Conservation (phyloP, 2,797 vertebrate species). For the Sebastes minor region DNA sequence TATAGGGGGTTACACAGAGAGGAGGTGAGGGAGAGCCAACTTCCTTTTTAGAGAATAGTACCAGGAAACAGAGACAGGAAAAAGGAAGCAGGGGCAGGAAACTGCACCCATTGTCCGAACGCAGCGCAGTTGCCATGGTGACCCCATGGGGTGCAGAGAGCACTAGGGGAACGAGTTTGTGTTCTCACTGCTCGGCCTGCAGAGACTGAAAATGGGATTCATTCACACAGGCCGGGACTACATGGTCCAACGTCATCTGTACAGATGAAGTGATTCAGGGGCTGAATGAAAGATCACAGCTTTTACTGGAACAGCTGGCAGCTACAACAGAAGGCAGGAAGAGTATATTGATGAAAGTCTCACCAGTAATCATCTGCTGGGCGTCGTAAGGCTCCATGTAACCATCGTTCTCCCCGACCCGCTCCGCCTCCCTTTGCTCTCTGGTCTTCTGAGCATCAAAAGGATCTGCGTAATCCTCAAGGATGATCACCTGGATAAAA, state of each 20-base stretch:
- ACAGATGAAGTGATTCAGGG: neutral
- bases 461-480: slow-evolving; percentile 95
- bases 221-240: slow-evolving; percentile 11
- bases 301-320: neutral
- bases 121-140: slow-evolving; percentile 74
- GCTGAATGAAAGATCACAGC: neutral
- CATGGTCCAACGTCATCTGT: neutral
- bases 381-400: slow-evolving; percentile 98
- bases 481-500: slow-evolving; percentile 87
- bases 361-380: slow-evolving; percentile 97
- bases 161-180: slow-evolving; percentile 52
- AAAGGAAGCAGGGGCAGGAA: slow-evolving; percentile 90
- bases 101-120: slow-evolving; percentile 88
- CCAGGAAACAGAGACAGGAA: slow-evolving; percentile 90
- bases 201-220: slow-evolving; percentile 44
- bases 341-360: neutral
- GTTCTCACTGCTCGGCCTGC: slow-evolving; percentile 21
- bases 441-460: slow-evolving; percentile 92
- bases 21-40: slow-evolving; percentile 60
- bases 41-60: slow-evolving; percentile 87
- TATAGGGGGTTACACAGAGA: slow-evolving; percentile 60
- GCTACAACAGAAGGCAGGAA: neutral
- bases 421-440: slow-evolving; percentile 89
- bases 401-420: slow-evolving; percentile 91
- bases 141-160: slow-evolving; percentile 64